Conservation (phyloP, 2,113 vertebrate genomes). For the Cynoglossus semilaevis region DNA sequence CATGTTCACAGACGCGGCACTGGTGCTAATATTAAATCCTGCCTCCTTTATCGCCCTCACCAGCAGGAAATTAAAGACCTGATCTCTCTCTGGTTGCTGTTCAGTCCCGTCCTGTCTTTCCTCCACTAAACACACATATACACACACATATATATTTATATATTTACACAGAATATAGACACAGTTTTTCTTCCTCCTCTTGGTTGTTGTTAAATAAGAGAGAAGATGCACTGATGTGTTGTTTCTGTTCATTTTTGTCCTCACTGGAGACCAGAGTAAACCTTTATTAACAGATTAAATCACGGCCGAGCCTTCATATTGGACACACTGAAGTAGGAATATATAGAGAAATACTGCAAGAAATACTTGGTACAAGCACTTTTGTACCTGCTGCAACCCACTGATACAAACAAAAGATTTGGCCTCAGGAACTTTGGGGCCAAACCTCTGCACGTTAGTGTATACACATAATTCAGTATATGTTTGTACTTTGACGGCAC, state of each 20-base stretch:
- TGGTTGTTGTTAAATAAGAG: conserved; percentile 37
- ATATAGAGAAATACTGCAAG: not conserved
- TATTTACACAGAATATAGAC: too few species aligned
- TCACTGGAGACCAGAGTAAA: not conserved
- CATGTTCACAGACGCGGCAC: conserved; percentile 29
- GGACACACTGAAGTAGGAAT: not conserved
- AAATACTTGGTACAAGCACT: too few species aligned
- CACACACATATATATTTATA: too few species aligned
- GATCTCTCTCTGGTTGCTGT: conserved; percentile 37
- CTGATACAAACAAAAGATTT: too few species aligned
- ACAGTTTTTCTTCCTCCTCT: not conserved
- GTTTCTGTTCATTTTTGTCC: conserved; percentile 18
- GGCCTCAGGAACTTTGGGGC: too few species aligned
- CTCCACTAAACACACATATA: too few species aligned
- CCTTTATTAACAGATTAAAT: conserved; percentile 31
- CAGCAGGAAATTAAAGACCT: conserved; percentile 65
- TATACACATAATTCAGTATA: too few species aligned
- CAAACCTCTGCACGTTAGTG: too few species aligned
- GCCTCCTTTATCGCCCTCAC: conserved; percentile 50
- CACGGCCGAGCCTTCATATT: not conserved
- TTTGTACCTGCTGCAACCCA: too few species aligned
- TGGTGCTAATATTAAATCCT: conserved; percentile 46
- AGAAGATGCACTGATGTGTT: conserved; percentile 18
- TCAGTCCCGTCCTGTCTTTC: not conserved
- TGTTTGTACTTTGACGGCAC: too few species aligned